Base-by-base conservation (phyloP, 2,113 vertebrate species). In the Crypturellus undulatus region DNA sequence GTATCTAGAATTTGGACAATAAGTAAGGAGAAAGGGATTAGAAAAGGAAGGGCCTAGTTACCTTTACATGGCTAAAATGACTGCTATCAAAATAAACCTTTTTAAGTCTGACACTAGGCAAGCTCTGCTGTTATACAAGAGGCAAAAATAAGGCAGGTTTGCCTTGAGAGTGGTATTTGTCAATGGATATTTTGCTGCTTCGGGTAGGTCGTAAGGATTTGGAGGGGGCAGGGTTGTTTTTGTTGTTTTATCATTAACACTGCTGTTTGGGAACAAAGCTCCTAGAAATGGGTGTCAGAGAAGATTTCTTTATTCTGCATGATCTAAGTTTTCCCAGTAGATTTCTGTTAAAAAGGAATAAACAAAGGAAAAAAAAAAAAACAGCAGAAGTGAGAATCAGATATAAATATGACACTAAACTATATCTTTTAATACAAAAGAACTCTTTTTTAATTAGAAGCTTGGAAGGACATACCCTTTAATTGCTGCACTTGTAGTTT, bases 401-500 rank as follows among this genome's bases (percentile, higher is more conserved):
- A 87, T 94, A 71, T 82, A 95, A 93, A 94, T 95, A 90, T 95
- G 95, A 97, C 83, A 91, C 43, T 94, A 89, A 96, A 92, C 87
- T 90, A 89, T 96, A 89, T 96, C 56, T 96, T 96, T 47, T 90
- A 97, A 89, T 88, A 95, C 91, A 93, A 96, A 95, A 97, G 93
- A 94, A 51, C 89, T 96, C 93, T 92, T 97, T 97, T 96, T 96
- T 96, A 98, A 98, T 97, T 97, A 97, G 96, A 95, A 95, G 89
- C 93, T 94, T 96, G 85, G 96, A 97, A 98, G 98, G 98, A 98
- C 96, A 97, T 92, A 96, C 93, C 96, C 96, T 96, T 93, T 98
- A 98, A 98, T 97, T 98, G 98, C 97, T 97, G 95, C 79, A 79
- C 96, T 97, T 97, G 97, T 98, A 96, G 94, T 97, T 97, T 98